phyloP scores from a whole-genome alignment of 92 coral and sea anemone genomes.

The Siderastrea siderea region DNA sequence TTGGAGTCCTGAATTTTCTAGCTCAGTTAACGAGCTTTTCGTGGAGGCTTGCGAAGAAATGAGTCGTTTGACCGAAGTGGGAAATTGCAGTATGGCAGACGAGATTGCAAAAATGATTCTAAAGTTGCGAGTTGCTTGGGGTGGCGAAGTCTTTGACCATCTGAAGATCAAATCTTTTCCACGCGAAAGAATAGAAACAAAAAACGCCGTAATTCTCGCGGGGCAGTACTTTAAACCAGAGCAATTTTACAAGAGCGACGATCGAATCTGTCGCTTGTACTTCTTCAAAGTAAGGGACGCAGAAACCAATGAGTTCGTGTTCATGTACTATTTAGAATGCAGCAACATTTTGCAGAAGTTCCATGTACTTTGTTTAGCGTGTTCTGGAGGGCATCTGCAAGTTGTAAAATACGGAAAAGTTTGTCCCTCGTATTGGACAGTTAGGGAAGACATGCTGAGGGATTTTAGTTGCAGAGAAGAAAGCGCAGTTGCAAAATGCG shows the following conservation, averaged over 20 bases:
- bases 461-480: slow-evolving; percentile 66
- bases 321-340: slow-evolving; percentile 73
- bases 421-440: slow-evolving; percentile 89
- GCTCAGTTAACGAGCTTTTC: slow-evolving; percentile 37
- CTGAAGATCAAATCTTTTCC: slow-evolving; percentile 66
- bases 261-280: slow-evolving; percentile 63
- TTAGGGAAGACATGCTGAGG: slow-evolving; percentile 75
- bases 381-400: slow-evolving; percentile 70
- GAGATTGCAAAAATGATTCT: slow-evolving; percentile 59
- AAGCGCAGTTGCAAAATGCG: slow-evolving; percentile 10
- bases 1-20: slow-evolving; percentile 34
- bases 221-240: slow-evolving; percentile 82
- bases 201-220: slow-evolving; percentile 51
- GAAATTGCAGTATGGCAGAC: slow-evolving; percentile 43
- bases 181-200: slow-evolving; percentile 69
- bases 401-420: slow-evolving; percentile 68
- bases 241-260: slow-evolving; percentile 64
- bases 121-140: slow-evolving; percentile 62
- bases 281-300: slow-evolving; percentile 70
- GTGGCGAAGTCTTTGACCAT: slow-evolving; percentile 37
- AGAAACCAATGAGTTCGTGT: slow-evolving; percentile 41
- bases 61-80: slow-evolving; percentile 51
- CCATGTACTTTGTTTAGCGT: slow-evolving; percentile 74
- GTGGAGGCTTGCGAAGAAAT: slow-evolving; percentile 47
- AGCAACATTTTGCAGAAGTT: slow-evolving; percentile 60